These are phyloP conservation scores for Agriotes lineatus DNA, from an alignment of 2,888 invertebrate genomes.

Conservation along the genomic window DNA sequence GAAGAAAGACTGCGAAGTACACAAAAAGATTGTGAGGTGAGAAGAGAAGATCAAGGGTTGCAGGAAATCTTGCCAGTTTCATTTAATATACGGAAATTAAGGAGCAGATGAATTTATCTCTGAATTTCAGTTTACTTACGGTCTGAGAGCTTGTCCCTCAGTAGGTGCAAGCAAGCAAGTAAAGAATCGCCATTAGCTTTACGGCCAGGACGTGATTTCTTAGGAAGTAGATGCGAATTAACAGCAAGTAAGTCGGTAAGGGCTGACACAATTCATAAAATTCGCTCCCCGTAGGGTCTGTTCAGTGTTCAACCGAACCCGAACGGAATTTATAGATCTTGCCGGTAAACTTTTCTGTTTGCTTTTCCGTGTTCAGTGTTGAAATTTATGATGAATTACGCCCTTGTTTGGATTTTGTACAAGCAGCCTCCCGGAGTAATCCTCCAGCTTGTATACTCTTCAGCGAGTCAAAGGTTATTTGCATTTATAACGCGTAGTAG, in stretches of 20 bases:
- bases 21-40: too few relatives aligned
- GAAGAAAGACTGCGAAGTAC: too few relatives aligned
- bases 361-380: conserved; percentile 23
- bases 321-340: conserved; percentile 23
- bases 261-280: conserved; percentile 22
- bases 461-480: neutral
- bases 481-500: neutral
- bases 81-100: too few relatives aligned
- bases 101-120: too few relatives aligned
- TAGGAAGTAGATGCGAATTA: neutral
- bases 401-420: conserved; percentile 14
- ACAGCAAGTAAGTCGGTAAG: conserved; percentile 18
- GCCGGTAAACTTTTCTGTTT: conserved; percentile 22
- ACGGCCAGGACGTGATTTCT: neutral
- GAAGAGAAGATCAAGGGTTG: too few relatives aligned
- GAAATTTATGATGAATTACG: conserved; percentile 21
- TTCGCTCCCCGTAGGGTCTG: conserved; percentile 4
- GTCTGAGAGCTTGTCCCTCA: neutral
- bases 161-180: neutral
- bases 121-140: neutral
- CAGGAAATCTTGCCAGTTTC: too few relatives aligned
- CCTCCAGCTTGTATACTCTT: neutral
- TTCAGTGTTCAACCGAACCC: neutral
- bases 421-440: conserved; percentile 11
- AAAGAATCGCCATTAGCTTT: neutral